Evolutionary conservation across 2,888 invertebrate genomes (phyloP).

Genomic region (Lasioglossum villosulum): DNA sequence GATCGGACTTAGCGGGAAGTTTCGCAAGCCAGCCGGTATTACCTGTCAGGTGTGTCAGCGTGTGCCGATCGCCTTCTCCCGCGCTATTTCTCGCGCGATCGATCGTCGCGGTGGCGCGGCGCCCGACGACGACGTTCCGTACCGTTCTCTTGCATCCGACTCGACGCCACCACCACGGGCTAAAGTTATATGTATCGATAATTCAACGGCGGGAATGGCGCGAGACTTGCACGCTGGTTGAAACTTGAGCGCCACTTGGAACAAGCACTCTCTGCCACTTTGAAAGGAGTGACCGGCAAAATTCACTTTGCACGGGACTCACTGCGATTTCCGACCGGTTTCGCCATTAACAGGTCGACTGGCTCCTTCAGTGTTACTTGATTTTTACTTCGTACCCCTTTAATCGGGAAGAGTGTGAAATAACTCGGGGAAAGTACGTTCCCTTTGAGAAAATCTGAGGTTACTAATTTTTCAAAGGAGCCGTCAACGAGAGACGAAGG

Average conservation of each 20-base stretch:
- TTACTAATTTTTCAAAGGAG: too few species aligned
- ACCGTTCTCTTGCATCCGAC: constrained; percentile 33
- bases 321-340: constrained; percentile 2
- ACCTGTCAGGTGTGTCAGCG: constrained; percentile 76
- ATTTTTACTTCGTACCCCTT: background rate
- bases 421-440: background rate
- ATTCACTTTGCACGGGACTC: constrained; percentile 40
- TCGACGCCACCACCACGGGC: constrained; percentile 37
- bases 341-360: background rate
- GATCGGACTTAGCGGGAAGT: constrained; percentile 74
- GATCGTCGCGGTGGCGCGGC: background rate
- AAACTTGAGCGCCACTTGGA: constrained; percentile 50
- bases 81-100: constrained; percentile 66
- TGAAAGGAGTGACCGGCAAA: constrained; percentile 27
- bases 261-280: constrained; percentile 26
- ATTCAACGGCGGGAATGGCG: constrained; percentile 56
- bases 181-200: constrained; percentile 68
- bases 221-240: constrained; percentile 49
- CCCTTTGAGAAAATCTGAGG: too few species aligned
- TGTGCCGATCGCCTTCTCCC: constrained; percentile 68
- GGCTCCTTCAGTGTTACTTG: background rate
- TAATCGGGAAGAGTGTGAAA: background rate
- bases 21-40: constrained; percentile 72
- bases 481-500: too few species aligned
- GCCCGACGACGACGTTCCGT: background rate